Base-by-base conservation (phyloP, 23 tunicate genomes). In the Oikopleura dioica region DNA sequence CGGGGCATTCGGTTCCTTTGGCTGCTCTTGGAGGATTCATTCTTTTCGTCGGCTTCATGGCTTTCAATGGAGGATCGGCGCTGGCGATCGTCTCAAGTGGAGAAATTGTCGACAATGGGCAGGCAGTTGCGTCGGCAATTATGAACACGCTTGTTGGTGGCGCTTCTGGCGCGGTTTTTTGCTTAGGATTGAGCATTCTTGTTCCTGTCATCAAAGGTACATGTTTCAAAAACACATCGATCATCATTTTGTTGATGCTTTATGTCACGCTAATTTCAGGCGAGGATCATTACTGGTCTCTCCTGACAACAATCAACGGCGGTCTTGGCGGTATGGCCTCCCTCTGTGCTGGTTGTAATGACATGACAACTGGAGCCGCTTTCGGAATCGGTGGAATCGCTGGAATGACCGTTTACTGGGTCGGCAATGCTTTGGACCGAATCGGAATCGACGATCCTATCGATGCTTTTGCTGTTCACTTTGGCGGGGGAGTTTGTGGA, bases 141-240 rank as follows among this genome's bases (percentile, higher is more conserved):
- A 84, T 79, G 81, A 88, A 88, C 83, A 88, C 95, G 1, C 59
- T 88, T 0, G 30, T 88, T 0, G 83, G 85, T 33, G 95, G 89
- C 0, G 77, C 95, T 1, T 30, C 85, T 30, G 85, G 81, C 0
- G 88, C 83, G 34, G n/a, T n/a, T n/a, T n/a, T n/a, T n/a, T n/a
- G n/a, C n/a, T n/a, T n/a, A n/a, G n/a, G n/a, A n/a, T n/a, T n/a
- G n/a, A n/a, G n/a, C n/a, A n/a, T n/a, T n/a, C n/a, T n/a, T n/a
- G n/a, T n/a, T n/a, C n/a, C n/a, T n/a, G n/a, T n/a, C n/a, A n/a
- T n/a, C n/a, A n/a, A n/a, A n/a, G n/a, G n/a, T n/a, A n/a, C n/a
- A n/a, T n/a, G n/a, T n/a, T n/a, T n/a, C n/a, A n/a, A n/a, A n/a
- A n/a, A n/a, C 80, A 0, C 75, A 75, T 59, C 35, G 36, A 50